phyloP scores from a whole-genome alignment of 2,797 vertebrate genomes.

The Chrysocyon brachyurus region DNA sequence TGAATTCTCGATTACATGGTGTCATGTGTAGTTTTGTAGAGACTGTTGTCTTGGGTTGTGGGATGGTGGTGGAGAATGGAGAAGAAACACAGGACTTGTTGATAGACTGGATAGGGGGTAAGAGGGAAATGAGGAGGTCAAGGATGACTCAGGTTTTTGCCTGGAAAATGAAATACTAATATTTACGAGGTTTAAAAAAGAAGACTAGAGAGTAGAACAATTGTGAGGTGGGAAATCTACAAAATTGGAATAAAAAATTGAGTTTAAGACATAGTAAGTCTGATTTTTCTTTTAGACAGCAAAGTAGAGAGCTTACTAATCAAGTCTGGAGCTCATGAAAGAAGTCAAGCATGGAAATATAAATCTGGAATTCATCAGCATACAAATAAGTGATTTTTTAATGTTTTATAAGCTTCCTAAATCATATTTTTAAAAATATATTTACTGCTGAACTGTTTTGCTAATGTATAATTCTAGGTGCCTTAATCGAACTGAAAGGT shows the following conservation, averaged over 20 bases:
- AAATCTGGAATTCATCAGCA: conserved; percentile 6
- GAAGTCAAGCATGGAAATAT: background rate
- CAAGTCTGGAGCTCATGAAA: background rate
- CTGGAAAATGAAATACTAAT: background rate
- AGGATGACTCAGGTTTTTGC: background rate
- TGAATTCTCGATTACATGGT: conserved; percentile 26
- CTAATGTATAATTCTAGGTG: background rate
- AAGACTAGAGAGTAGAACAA: background rate
- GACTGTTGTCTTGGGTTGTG: too few relatives aligned
- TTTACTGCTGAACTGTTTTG: background rate
- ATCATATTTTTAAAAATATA: background rate
- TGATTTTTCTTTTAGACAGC: background rate
- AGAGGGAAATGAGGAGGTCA: background rate
- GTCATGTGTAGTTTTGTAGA: background rate
- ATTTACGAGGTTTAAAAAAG: background rate
- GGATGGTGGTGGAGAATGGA: background rate
- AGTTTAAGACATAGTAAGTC: background rate
- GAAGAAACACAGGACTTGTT: background rate
- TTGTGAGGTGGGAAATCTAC: background rate
- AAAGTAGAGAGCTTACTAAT: background rate
- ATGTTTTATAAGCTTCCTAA: background rate
- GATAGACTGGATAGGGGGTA: rapidly evolving
- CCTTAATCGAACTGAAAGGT: background rate
- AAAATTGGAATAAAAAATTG: background rate
- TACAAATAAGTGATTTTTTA: background rate